Conservation (phyloP, 2,888 invertebrate species). For the Boloria selene region DNA sequence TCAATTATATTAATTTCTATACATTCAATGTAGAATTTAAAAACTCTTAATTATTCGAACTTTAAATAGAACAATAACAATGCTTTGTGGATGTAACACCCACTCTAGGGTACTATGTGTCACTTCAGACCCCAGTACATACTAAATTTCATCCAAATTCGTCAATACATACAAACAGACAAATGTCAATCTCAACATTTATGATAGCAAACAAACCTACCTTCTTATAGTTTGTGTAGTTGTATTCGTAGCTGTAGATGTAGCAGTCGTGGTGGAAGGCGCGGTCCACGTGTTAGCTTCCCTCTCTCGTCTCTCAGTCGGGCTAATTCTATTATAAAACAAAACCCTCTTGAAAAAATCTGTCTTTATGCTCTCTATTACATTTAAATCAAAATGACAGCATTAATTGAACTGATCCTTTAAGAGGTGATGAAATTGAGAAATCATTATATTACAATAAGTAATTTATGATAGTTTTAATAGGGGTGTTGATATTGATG, state of each 20-base stretch:
- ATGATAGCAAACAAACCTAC: background rate
- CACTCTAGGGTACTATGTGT: too few relatives aligned
- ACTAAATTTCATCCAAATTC: too few relatives aligned
- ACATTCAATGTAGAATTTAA: too few relatives aligned
- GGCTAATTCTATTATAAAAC: conserved; percentile 53
- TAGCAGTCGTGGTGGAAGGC: conserved; percentile 54
- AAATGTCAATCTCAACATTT: background rate
- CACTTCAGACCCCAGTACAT: too few relatives aligned
- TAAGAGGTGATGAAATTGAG: background rate
- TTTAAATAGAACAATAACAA: too few relatives aligned
- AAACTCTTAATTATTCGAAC: too few relatives aligned
- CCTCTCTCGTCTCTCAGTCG: conserved; percentile 61
- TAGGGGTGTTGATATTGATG: conserved; percentile 22
- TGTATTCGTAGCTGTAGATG: conserved; percentile 48
- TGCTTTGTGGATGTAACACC: too few relatives aligned
- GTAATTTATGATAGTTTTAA: conserved; percentile 25
- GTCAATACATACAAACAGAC: too few relatives aligned
- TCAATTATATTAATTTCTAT: too few relatives aligned
- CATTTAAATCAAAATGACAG: too few relatives aligned
- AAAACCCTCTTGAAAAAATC: background rate
- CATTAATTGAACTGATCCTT: too few relatives aligned
- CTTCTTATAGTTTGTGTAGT: conserved; percentile 38
- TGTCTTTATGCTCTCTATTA: background rate
- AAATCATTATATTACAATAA: conserved; percentile 12
- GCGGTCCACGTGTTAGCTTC: conserved; percentile 65